phyloP scores from a whole-genome alignment of 1,140 invertebrate species.

The Uloborus diversus region DNA sequence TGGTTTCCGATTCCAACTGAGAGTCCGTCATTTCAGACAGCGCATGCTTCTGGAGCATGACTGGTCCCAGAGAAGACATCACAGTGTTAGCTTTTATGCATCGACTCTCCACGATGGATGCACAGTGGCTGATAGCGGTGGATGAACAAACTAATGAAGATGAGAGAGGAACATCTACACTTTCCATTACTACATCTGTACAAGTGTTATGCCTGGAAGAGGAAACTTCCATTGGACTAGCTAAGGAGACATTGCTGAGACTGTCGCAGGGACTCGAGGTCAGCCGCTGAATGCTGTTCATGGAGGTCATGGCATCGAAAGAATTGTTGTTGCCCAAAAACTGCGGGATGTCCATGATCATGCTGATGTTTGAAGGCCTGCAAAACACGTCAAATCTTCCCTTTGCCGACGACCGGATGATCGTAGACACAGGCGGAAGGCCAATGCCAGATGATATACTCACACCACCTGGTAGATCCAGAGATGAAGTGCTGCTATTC shows the following conservation, averaged over 20 bases:
- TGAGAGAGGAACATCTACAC: constrained; percentile 49
- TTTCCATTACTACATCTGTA: constrained; percentile 50
- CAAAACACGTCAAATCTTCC: constrained; percentile 42
- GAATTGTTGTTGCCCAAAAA: constrained; percentile 29
- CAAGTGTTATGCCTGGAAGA: constrained; percentile 18
- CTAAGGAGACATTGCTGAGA: constrained; percentile 37
- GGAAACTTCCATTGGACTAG: constrained; percentile 47
- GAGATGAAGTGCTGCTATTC: constrained; percentile 43
- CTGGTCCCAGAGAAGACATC: constrained; percentile 55
- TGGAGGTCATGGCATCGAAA: constrained; percentile 39
- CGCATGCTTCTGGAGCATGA: constrained; percentile 34
- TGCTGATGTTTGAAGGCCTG: constrained; percentile 29
- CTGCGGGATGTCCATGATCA: constrained; percentile 46
- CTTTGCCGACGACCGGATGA: constrained; percentile 48
- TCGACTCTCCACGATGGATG: constrained; percentile 12
- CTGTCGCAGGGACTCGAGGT: constrained; percentile 26
- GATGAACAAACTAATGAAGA: constrained; percentile 49
- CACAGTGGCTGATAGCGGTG: constrained; percentile 26
- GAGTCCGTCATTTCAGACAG: constrained; percentile 39
- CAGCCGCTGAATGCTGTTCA: constrained; percentile 33
- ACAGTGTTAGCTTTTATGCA: constrained; percentile 52
- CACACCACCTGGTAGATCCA: constrained; percentile 39
- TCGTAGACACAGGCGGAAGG: constrained; percentile 55
- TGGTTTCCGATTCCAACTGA: constrained; percentile 8
- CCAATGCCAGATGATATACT: constrained; percentile 44